Percentiles rank a stretch among this genome's conserved stretches.
These are phyloP conservation scores for Trichogramma dendrolimi DNA, from an alignment of 2,888 invertebrate species.

Conservation along the genomic window DNA sequence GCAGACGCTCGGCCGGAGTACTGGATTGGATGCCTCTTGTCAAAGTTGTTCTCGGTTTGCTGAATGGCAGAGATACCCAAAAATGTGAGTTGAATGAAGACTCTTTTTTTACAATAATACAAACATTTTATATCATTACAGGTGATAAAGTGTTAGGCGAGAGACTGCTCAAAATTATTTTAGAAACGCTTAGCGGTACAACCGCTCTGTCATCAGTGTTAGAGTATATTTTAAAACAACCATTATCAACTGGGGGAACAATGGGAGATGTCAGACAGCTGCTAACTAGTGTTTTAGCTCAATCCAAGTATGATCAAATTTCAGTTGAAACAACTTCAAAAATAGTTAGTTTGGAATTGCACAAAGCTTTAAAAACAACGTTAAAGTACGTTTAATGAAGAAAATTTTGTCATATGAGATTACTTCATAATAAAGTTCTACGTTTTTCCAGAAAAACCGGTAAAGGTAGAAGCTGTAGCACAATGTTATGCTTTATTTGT, in stretches of 20 bases:
- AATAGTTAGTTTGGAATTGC: slow-evolving; percentile 67
- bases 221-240: slow-evolving; percentile 57
- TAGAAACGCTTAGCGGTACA: slow-evolving; percentile 48
- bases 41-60: slow-evolving; percentile 43
- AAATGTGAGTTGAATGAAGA: slow-evolving; percentile 14
- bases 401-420: background rate
- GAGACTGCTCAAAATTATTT: slow-evolving; percentile 45
- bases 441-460: slow-evolving; percentile 41
- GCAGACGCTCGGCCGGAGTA: slow-evolving; percentile 47
- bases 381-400: slow-evolving; percentile 37
- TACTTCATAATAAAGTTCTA: slow-evolving; percentile 1
- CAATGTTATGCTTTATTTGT: slow-evolving; percentile 44
- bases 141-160: slow-evolving; percentile 41
- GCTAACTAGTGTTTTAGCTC: slow-evolving; percentile 67
- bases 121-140: slow-evolving; percentile 26
- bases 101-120: slow-evolving; percentile 1
- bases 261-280: slow-evolving; percentile 63
- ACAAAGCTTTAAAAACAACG: slow-evolving; percentile 51
- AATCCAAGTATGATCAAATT: slow-evolving; percentile 72
- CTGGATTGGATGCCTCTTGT: slow-evolving; percentile 50
- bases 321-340: slow-evolving; percentile 66
- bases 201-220: slow-evolving; percentile 57
- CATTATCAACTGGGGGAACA: slow-evolving; percentile 55
- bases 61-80: slow-evolving; percentile 31
- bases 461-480: slow-evolving; percentile 42